Evolutionary conservation across 2,113 vertebrate species (phyloP).

Genomic region (Pollachius pollachius): DNA sequence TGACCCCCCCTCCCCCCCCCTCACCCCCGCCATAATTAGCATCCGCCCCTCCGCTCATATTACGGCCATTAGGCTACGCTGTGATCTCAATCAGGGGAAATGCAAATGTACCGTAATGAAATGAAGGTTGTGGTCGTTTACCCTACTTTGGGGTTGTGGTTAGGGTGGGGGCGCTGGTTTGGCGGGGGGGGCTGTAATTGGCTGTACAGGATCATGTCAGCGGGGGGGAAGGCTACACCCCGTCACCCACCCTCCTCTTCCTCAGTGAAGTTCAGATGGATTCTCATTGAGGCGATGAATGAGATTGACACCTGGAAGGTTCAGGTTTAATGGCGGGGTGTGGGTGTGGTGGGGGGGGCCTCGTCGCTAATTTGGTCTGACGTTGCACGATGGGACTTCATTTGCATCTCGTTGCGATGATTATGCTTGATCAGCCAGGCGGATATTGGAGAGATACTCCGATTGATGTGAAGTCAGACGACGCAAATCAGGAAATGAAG

Average conservation of each 20-base stretch:
- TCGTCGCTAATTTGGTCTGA: too few relatives aligned
- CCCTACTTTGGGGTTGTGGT: conserved; percentile 17
- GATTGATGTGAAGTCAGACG: too few relatives aligned
- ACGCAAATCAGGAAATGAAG: too few relatives aligned
- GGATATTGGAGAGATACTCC: too few relatives aligned
- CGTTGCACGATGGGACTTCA: too few relatives aligned
- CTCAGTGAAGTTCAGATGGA: conserved; percentile 19
- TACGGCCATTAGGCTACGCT: conserved; percentile 44
- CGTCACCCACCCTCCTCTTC: background rate
- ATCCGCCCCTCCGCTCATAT: conserved; percentile 48
- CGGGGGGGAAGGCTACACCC: conserved; percentile 8
- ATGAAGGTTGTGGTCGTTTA: conserved; percentile 52
- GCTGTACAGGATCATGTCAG: conserved; percentile 27
- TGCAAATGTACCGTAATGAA: conserved; percentile 51
- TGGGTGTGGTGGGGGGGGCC: too few relatives aligned
- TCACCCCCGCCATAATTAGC: conserved; percentile 9
- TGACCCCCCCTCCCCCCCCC: too few relatives aligned
- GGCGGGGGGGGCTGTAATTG: conserved; percentile 41
- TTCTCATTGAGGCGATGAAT: conserved; percentile 1
- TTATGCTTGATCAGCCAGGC: too few relatives aligned
- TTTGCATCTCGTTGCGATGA: too few relatives aligned
- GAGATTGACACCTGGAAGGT: background rate
- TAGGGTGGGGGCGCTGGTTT: too few relatives aligned
- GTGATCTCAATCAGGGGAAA: conserved; percentile 51
- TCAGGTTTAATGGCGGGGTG: too few relatives aligned